Evolutionary conservation across 92 coral and sea anemone genomes (phyloP).

Genomic region (Montipora capitata): DNA sequence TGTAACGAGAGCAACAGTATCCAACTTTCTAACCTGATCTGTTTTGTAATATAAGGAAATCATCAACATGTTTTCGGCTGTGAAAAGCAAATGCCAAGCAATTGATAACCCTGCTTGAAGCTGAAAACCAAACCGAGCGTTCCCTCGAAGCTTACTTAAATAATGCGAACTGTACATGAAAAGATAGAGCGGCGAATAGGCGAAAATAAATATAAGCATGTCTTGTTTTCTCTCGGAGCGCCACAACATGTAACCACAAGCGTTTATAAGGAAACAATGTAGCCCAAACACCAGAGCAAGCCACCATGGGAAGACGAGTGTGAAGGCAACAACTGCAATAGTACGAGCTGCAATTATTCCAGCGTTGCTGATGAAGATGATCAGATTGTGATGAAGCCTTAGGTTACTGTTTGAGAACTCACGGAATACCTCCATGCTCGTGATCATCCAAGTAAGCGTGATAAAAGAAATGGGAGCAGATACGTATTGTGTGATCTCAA

Average conservation of each 20-base stretch:
- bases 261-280: constrained; percentile 17
- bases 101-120: not conserved
- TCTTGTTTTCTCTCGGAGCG: constrained; percentile 44
- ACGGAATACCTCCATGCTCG: constrained; percentile 19
- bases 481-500: not conserved
- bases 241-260: constrained; percentile 35
- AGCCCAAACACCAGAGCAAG: not conserved
- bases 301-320: constrained; percentile 18
- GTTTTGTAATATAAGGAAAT: not conserved
- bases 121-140: not conserved
- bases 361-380: constrained; percentile 32
- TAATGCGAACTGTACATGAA: constrained; percentile 28
- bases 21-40: not conserved
- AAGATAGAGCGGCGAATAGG: constrained; percentile 37
- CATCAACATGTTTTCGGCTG: constrained; percentile 42
- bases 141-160: constrained; percentile 25
- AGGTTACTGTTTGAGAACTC: constrained; percentile 11
- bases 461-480: constrained; percentile 39
- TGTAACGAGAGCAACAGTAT: not conserved
- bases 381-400: constrained; percentile 15
- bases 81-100: constrained; percentile 42
- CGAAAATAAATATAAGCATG: constrained; percentile 29
- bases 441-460: constrained; percentile 35
- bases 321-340: constrained; percentile 25
- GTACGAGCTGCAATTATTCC: constrained; percentile 41